Conservation (phyloP, 2,797 vertebrate genomes). For the Borostomias antarcticus region DNA sequence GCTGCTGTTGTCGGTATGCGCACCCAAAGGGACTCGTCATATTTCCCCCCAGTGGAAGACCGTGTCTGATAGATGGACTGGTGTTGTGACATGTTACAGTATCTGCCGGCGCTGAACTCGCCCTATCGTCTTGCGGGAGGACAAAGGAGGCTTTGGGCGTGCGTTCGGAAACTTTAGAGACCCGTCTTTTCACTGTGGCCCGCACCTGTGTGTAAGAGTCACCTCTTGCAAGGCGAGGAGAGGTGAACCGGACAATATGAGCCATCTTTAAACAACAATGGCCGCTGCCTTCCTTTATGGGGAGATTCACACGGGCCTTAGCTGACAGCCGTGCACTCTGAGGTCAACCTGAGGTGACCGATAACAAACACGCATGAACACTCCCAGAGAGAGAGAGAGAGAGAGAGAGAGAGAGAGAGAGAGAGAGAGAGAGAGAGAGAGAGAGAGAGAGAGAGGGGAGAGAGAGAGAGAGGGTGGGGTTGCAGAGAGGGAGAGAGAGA, state of each 20-base stretch:
- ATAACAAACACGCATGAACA: background rate
- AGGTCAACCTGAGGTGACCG: background rate
- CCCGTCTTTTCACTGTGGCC: background rate
- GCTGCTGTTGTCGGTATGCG: background rate
- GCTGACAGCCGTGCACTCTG: background rate
- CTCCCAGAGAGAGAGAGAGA: background rate
- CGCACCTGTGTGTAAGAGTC: background rate
- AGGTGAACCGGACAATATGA: background rate
- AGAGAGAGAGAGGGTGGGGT: too few relatives aligned
- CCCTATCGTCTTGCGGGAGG: slow-evolving; percentile 28
- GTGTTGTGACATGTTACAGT: background rate
- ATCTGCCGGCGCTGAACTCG: background rate
- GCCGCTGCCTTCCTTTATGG: background rate
- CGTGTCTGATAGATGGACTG: background rate
- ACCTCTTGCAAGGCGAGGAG: background rate
- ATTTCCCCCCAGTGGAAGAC: background rate
- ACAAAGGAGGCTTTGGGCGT: slow-evolving; percentile 15
- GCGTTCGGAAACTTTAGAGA: slow-evolving; percentile 13
- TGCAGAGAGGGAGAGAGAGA: too few relatives aligned
- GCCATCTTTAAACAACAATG: background rate
- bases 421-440: background rate
- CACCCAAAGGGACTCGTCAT: background rate
- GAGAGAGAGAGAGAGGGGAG: too few relatives aligned
- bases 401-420: background rate
- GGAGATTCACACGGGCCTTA: too few relatives aligned